These are phyloP conservation scores for Ophioninae sp. DNA, from an alignment of 2,888 invertebrate species.

Conservation along the genomic window DNA sequence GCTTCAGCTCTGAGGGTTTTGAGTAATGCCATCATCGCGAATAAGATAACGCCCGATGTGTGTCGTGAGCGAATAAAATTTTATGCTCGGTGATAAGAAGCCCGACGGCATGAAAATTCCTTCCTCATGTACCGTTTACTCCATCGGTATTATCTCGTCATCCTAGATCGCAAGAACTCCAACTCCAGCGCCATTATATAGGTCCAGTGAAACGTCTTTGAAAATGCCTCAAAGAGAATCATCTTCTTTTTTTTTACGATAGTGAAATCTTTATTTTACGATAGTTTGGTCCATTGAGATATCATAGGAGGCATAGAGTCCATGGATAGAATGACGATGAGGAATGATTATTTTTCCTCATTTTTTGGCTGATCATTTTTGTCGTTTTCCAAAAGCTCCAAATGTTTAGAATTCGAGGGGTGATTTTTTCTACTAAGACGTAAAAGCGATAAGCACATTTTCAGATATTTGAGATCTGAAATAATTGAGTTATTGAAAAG, in stretches of 20 bases:
- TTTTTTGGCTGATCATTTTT: too few relatives aligned
- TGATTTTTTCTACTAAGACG: too few relatives aligned
- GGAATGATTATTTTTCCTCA: too few relatives aligned
- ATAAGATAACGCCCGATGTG: conserved; percentile 51
- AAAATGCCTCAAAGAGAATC: not conserved
- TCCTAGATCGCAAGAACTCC: not conserved
- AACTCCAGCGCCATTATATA: not conserved
- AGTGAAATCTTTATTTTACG: not conserved
- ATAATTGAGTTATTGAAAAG: too few relatives aligned
- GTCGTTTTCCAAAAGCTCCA: too few relatives aligned
- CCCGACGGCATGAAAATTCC: conserved; percentile 11
- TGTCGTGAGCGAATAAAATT: conserved; percentile 36
- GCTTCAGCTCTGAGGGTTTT: conserved; percentile 29
- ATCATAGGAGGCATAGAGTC: too few relatives aligned
- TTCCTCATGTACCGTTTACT: conserved; percentile 20
- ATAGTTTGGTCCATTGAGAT: not conserved
- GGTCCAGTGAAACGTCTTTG: not conserved
- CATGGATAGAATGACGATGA: too few relatives aligned
- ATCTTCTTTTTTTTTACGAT: not conserved
- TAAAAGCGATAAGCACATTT: too few relatives aligned
- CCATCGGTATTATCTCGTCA: conserved; percentile 21
- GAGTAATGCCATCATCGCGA: conserved; percentile 46
- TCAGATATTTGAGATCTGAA: too few relatives aligned
- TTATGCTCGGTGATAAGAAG: conserved; percentile 52
- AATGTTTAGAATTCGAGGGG: too few relatives aligned